These are phyloP conservation scores for Callaeas wilsoni DNA, from an alignment of 2,113 vertebrate species.

Conservation along the genomic window DNA sequence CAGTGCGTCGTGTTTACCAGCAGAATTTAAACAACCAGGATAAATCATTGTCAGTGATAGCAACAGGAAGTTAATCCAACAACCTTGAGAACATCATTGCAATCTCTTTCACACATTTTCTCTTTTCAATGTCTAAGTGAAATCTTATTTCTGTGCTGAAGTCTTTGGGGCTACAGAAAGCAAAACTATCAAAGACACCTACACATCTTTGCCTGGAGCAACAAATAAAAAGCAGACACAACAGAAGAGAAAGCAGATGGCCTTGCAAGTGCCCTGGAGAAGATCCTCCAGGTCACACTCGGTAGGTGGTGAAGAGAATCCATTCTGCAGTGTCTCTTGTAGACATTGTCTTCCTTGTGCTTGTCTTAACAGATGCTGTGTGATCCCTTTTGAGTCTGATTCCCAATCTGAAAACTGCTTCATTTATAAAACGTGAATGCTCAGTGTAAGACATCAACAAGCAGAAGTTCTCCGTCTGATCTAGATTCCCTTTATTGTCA, in stretches of 20 bases:
- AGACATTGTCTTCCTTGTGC: neutral
- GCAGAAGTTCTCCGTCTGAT: neutral
- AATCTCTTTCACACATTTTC: slow-evolving; percentile 42
- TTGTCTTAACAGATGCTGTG: neutral
- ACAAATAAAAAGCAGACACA: neutral
- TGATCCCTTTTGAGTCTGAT: neutral
- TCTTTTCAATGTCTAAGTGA: neutral
- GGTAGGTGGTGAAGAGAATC: neutral
- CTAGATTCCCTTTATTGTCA: neutral
- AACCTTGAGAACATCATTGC: slow-evolving; percentile 23
- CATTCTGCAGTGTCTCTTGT: neutral
- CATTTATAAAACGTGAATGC: neutral
- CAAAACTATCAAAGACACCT: slow-evolving; percentile 6
- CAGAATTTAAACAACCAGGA: slow-evolving; percentile 45
- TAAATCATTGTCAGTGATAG: slow-evolving; percentile 48
- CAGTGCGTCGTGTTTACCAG: neutral
- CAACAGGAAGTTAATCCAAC: slow-evolving; percentile 23
- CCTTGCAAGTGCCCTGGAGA: neutral
- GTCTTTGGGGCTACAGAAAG: slow-evolving; percentile 6
- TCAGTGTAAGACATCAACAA: neutral
- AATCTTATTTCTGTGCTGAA: neutral
- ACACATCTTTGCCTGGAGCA: neutral
- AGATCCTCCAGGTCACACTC: neutral
- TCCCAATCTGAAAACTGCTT: neutral
- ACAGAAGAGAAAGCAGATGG: slow-evolving; percentile 29